phyloP scores from a whole-genome alignment of 23 tunicate species.

The Halocynthia roretzi region DNA sequence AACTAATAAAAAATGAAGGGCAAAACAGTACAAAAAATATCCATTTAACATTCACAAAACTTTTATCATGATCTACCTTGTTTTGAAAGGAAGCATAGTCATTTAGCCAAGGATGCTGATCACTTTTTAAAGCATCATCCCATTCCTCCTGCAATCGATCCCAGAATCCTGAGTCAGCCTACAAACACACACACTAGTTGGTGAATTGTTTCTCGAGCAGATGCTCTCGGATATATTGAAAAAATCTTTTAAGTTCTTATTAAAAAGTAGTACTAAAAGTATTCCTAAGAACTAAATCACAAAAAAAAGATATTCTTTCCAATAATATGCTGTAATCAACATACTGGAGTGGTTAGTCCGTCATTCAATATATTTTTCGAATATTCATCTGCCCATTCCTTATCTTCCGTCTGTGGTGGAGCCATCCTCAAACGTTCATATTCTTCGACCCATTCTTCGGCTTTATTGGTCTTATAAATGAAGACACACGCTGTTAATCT shows the following conservation, averaged over 20 bases:
- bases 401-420: slow-evolving; percentile 4
- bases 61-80: background rate
- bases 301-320: background rate
- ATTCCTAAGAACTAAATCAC: too few relatives aligned
- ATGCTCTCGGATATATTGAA: background rate
- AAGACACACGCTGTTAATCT: background rate
- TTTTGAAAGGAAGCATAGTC: slow-evolving; percentile 10
- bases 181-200: background rate
- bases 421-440: slow-evolving; percentile 9
- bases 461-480: slow-evolving; percentile 1
- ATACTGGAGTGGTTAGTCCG: background rate
- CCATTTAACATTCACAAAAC: too few relatives aligned
- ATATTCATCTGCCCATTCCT: slow-evolving; percentile 38
- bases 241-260: background rate
- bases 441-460: slow-evolving; percentile 33
- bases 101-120: slow-evolving; percentile 60
- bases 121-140: slow-evolving; percentile 39
- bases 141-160: slow-evolving; percentile 48
- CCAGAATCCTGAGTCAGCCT: slow-evolving; percentile 34
- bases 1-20: too few relatives aligned
- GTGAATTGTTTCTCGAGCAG: background rate
- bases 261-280: too few relatives aligned
- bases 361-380: slow-evolving; percentile 8
- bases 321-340: background rate
- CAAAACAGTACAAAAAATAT: too few relatives aligned